Base-by-base conservation (phyloP, 2,888 invertebrate species). In the Sesamia inferens region DNA sequence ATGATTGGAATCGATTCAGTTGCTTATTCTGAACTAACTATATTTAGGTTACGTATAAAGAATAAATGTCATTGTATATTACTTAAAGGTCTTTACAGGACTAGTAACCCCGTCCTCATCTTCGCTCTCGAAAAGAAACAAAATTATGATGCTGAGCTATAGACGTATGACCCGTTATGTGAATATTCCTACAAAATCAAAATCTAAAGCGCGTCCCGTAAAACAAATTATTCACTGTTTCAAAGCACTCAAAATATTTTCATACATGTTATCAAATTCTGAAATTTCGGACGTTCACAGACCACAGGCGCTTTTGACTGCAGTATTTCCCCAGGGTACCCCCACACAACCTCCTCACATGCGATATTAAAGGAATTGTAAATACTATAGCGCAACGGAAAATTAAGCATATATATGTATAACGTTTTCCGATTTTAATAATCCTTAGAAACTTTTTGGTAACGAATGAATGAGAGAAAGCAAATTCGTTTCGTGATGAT, bases 311-410 rank as follows among this genome's bases (percentile, higher is more conserved):
- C 24, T 67, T 74, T 71, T 47, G 51, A 68, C 51, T 66, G 61
- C 62, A 66, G 48, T 62, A 83, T 83, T 83, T 61, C 71, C 68
- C 67, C 10, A 7, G 71, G 63, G 58, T 13, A 62, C 66, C 58
- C 31, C 55, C 44, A 19, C 55, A 76, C 19, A 19, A 39, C 22
- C 51, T 65, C 42, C 22, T 54, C 58, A 63, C 64, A 55, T 54
- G 48, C 13, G 14, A 64, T 19, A 55, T 78, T 59, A 16, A 58
- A 74, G 66, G 13, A 62, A 19, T 63, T 65, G 22, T 31, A 42
- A 57, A 66, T 65, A 57, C 31, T 51, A 14, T 14, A n/a, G 4
- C 7, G 6, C 19, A 47, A 47, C 7, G 22, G 19, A 47, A 51
- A 51, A 11, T 59, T 8, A 59, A 51, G n/a, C 31, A 31, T 8